Base-by-base conservation (phyloP, 2,888 invertebrate species). In the Diabrotica balteata region DNA sequence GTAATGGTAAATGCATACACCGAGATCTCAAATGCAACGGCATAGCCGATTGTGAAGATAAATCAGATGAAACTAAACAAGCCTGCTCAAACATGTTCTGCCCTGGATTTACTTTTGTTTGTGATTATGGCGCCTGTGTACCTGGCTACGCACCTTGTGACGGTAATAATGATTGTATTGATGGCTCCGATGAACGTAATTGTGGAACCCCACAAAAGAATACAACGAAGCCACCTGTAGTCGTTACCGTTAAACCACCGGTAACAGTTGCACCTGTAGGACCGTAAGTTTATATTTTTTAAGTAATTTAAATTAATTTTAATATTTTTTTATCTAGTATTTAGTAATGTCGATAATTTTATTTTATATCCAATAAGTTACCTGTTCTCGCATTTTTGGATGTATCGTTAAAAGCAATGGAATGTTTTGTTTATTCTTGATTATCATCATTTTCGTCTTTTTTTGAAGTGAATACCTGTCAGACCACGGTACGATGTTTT, bases 121-220 rank as follows among this genome's bases (percentile, higher is more conserved):
- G 82, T 63, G 72, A 74, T 9, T 81, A 81, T 65, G 82, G 82
- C 8, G 81, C 79, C 7, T 82, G 81, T 69, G 75, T 81, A 7
- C 66, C 70, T 11, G 85, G 86, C 3, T 85, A 86, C 22, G 81
- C 85, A 0, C 81, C 84, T 57, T 91, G 91, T 71, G 85, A 88
- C 72, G 86, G 85, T 0, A 70, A 80, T 7, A 71, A 78, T 57
- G 85, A 88, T 64, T 88, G 88, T 72, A 75, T 81, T 7, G 88
- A 88, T 68, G 83, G 82, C 47, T 87, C 87, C 5, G 88, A 88
- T 75, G 88, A 88, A 73, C 69, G 65, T 42, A 69, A 72, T 63
- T 76, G 68, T 47, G 32, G 32, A 32, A 32, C 32, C 32, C 32
- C 32, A 32, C 55, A 46, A 47, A 4, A 47, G n/a, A 43, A 22